Evolutionary conservation across 2,797 vertebrate genomes (phyloP).

Genomic region (Schizopygopsis pylzovi): DNA sequence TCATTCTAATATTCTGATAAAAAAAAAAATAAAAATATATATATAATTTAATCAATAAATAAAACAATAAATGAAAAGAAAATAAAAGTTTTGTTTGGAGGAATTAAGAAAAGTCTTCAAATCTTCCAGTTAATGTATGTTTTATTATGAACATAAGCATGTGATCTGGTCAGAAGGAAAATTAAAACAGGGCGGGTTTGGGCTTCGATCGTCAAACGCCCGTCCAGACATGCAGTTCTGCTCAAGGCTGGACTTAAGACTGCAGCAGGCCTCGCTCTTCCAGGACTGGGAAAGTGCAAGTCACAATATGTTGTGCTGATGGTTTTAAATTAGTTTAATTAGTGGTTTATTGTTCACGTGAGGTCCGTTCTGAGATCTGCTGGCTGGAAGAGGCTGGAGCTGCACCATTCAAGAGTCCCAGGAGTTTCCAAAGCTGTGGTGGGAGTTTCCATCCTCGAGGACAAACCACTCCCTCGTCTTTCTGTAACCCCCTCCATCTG

Average conservation of each 20-base stretch:
- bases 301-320: constrained; percentile 6
- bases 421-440: background rate
- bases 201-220: background rate
- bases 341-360: background rate
- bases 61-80: too few species aligned
- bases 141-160: background rate
- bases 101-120: background rate
- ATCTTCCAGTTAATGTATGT: background rate
- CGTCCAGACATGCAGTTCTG: background rate
- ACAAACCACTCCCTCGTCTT: constrained; percentile 44
- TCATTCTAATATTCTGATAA: background rate
- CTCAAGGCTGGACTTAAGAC: background rate
- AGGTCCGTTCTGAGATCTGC: background rate
- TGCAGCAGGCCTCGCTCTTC: background rate
- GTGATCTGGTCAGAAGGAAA: background rate
- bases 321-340: constrained; percentile 5
- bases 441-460: constrained; percentile 30
- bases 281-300: constrained; percentile 5
- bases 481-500: constrained; percentile 65
- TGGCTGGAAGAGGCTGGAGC: background rate
- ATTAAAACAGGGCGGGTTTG: background rate
- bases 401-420: background rate
- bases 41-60: too few species aligned
- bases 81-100: too few species aligned
- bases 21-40: background rate